Evolutionary conservation across 2,888 invertebrate species (phyloP), one percentile per base, ranked within the genome.

Genomic region (Epinotia ramella): DNA sequence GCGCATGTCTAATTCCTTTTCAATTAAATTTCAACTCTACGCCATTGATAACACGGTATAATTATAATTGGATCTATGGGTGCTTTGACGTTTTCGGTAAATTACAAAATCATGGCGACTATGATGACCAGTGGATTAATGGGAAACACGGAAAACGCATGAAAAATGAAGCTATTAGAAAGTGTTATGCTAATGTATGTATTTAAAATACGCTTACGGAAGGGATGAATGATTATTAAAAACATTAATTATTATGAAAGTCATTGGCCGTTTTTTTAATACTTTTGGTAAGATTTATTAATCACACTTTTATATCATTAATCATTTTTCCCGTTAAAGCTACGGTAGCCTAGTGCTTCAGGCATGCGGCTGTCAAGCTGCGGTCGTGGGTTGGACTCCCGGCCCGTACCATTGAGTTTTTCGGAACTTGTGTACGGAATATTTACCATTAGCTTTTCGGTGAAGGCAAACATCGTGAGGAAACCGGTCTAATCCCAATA

Each of bases 91-190:
- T 18, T 60, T 60, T 53, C 18, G 5, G 12, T 60, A 49, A 60
- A 66, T 59, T 49, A 20, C 3, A 20, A 56, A 71, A 56, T 76
- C 66, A 67, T 46, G 71, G 66, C 66, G 44, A 67, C 53, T 56
- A 40, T 75, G 74, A 75, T 70, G 70, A 65, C 69, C 65, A 49
- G 20, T 46, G 44, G 24, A 56, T 71, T 76, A 76, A 71, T 62
- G 75, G 44, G 33, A 44, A 73, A 75, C 59, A 66, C 71, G 71
- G 53, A 71, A 76, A 76, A 66, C 44, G 46, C 66, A 76, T 76
- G 71, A 71, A 71, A 71, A 66, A 76, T 76, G 60, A 71, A 71
- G 75, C 62, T 62, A 76, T 76, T 76, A 53, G 6, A 65, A 56
- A 56, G 66, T 18, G 16, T 63, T 66, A 71, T 71, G 71, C 24